Evolutionary conservation across 2,888 invertebrate genomes (phyloP).

Genomic region (Pachymerium ferrugineum): DNA sequence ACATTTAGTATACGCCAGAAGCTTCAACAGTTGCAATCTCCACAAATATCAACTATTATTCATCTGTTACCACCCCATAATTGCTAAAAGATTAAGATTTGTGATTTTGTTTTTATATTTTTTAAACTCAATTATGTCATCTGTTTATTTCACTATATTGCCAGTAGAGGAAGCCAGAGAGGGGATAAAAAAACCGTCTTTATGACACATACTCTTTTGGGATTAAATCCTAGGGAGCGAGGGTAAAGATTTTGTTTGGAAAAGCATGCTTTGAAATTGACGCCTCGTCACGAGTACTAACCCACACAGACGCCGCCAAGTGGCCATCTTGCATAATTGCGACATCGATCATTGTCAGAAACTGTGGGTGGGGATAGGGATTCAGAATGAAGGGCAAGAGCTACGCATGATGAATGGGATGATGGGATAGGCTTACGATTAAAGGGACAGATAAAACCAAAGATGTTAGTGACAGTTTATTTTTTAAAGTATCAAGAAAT

Average conservation of each 20-base stretch:
- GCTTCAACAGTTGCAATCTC: too few species aligned
- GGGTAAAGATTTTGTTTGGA: not conserved
- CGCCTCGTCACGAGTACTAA: not conserved
- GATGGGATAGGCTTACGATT: not conserved
- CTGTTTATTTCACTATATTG: not conserved
- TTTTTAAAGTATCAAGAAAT: too few species aligned
- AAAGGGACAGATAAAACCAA: not conserved
- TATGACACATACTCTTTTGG: not conserved
- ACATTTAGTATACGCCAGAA: too few species aligned
- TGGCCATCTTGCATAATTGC: constrained; percentile 32
- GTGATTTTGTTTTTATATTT: too few species aligned
- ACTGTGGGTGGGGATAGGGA: not conserved
- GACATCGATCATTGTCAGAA: constrained; percentile 29
- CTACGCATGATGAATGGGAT: not conserved
- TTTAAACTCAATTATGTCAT: too few species aligned
- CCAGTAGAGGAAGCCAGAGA: not conserved
- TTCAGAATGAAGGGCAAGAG: not conserved
- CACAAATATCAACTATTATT: too few species aligned
- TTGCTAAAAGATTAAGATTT: too few species aligned
- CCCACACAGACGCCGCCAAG: constrained; percentile 23
- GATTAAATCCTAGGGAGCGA: not conserved
- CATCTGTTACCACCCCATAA: too few species aligned
- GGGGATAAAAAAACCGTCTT: too few species aligned
- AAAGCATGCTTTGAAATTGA: not conserved
- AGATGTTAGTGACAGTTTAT: not conserved